Base-by-base conservation (phyloP, 2,797 vertebrate genomes). In the Philypnodon macrostomus region DNA sequence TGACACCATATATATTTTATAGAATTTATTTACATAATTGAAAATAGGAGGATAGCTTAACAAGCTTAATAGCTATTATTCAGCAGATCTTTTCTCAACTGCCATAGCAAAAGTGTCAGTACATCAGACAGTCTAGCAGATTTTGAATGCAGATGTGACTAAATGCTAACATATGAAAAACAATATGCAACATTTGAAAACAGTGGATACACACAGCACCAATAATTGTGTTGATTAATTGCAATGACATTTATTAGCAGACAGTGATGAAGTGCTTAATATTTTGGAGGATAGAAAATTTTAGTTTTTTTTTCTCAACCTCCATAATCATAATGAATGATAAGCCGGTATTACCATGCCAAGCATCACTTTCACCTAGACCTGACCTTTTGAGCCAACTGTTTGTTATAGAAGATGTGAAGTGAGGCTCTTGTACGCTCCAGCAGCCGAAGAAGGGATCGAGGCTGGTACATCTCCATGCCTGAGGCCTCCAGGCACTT, bases 401-500 rank as follows among this genome's bases (percentile, higher is more conserved):
- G 63, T 69, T 57, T 35, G 71, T 41, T 58, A 48, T 16, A 45
- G 67, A 58, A 44, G 64, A 74, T 49, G 48, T 60, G 40, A 51
- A 65, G 63, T 30, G 44, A 23, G 48, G 72, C 68, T 64, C 54
- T 34, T 69, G 67, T 75, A 77, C 59, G 73, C 67, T 70, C 35
- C 46, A 59, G 47, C 54, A 38, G 67, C 26, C 3, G 19, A 54
- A 19, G 2, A n/a, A 35, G 65, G 53, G 41, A 68, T 18, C 18
- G 8, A 15, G 53, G 48, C 67, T 79, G 68, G 66, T 80, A 54
- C 40, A 18, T 67, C 63, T 51, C 63, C 24, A 9, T 52, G 68
- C 70, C 2, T 24, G n/a, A 53, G 63, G 77, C 77, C 79, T 71
- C 73, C 69, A 74, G 81, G 81, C 79, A 39, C 47, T 73, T 75